Base-by-base conservation (phyloP, 2,113 vertebrate genomes). In the Anthoscopus minutus region DNA sequence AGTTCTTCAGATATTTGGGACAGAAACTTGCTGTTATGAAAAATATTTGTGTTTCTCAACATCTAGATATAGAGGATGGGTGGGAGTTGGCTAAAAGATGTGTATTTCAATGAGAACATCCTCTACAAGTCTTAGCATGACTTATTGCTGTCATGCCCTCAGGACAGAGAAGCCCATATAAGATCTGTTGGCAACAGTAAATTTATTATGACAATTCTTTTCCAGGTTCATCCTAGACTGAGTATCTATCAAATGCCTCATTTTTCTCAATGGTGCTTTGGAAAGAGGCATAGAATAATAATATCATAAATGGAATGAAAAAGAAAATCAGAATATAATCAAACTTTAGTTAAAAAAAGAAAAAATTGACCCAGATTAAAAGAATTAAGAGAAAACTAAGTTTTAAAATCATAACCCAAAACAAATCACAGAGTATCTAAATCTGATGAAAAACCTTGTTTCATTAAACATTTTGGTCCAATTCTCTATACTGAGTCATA, bases 101-200 rank as follows among this genome's bases (percentile, higher is more conserved):
- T 78, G 51, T 58, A 87, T 87, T 94, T 92, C 58, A 64, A 51
- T 2, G 11, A 23, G 40, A 92, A 93, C 57, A 44, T 76, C 47
- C 38, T 81, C 61, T 87, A 81, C 81, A 84, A 89, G 89, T 89
- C 73, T 87, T 85, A 87, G 61, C 89, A 74, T 44, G 89, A 84
- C 8, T 94, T 91, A 44, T 14, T 21, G 0, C 42, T 57, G 47
- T 71, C 69, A 67, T 4, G 7, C 65, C 84, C 65, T 79, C 44
- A 40, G 40, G 70, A 56, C 10, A 81, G 85, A 81, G 11, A 66
- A 58, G 6, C 14, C 57, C 44, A 87, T 79, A 51, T 51, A 54
- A 62, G 44, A 64, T 71, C 38, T 84, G 31, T 78, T 13, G n/a
- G 19, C 60, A 93, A 13, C 15, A 67, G 23, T 22, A 54, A 19